These are phyloP conservation scores for Rhinolophus sinicus DNA, from an alignment of 2,113 vertebrate genomes.

Conservation along the genomic window DNA sequence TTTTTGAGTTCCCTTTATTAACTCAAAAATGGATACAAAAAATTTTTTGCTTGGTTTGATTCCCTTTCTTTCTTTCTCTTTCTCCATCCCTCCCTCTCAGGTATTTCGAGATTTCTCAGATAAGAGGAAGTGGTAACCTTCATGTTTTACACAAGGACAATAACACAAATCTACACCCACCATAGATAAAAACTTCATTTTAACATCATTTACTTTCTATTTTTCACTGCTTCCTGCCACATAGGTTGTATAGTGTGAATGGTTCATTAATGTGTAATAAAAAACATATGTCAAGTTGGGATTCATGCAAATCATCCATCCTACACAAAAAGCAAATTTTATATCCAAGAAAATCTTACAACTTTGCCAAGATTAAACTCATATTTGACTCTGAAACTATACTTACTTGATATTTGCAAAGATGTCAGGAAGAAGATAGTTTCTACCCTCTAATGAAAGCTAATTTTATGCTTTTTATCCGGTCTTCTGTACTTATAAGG, in stretches of 20 bases:
- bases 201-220: conserved; percentile 48
- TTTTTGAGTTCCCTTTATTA: not conserved
- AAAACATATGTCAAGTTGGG: conserved; percentile 64
- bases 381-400: conserved; percentile 53
- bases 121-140: conserved; percentile 20
- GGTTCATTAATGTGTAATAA: conserved; percentile 56
- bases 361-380: conserved; percentile 38
- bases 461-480: conserved; percentile 1
- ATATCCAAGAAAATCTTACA: conserved; percentile 31
- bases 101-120: not conserved
- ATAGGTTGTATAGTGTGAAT: conserved; percentile 37
- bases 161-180: conserved; percentile 32
- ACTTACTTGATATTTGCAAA: conserved; percentile 3
- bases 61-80: not conserved
- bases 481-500: not conserved
- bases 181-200: not conserved
- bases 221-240: conserved; percentile 58
- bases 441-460: not conserved
- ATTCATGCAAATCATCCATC: conserved; percentile 56
- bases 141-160: conserved; percentile 41
- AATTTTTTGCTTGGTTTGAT: not conserved
- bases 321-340: conserved; percentile 41
- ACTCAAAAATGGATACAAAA: not conserved
- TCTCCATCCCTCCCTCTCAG: not conserved
- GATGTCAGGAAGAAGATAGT: not conserved